Evolutionary conservation across 2,888 invertebrate species (phyloP), one percentile per base, ranked within the genome.

Genomic region (Sabatieria punctata): DNA sequence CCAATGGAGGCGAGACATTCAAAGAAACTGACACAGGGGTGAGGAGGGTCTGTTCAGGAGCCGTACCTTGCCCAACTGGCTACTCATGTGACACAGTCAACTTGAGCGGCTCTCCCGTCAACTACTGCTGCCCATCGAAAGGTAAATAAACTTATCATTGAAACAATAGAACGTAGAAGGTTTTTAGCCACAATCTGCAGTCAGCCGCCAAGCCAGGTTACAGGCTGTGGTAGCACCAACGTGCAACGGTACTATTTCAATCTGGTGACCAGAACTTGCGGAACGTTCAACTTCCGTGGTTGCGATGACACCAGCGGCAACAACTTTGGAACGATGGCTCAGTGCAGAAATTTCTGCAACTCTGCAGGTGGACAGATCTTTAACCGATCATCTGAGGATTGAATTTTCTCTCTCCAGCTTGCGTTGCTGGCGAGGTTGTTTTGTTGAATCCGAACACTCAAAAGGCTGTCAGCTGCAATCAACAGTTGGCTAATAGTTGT

Each of bases 331-430:
- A 53, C 57, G 1, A 46, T 51, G 21, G 48, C 50, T 0, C 57
- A 58, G 36, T 61, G 61, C 52, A 52, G 53, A 30, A 61, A 59
- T 36, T 61, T 59, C 46, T 61, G 61, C 48, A 53, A 56, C 22
- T 57, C 59, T 6, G 53, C 59, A 2, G 60, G 57, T 48, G n/a
- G 23, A n/a, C n/a, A n/a, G n/a, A n/a, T n/a, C n/a, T n/a, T n/a
- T n/a, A n/a, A n/a, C n/a, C n/a, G n/a, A n/a, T n/a, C n/a, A n/a
- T n/a, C n/a, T n/a, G n/a, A n/a, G n/a, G n/a, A n/a, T n/a, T n/a
- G n/a, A n/a, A n/a, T n/a, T n/a, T n/a, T n/a, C n/a, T n/a, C n/a
- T n/a, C n/a, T n/a, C 4, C 15, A 52, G 57, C 59, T 4, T 60
- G 60, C 49, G 51, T 49, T 1, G 55, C 58, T 13, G 60, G 60